Conservation (phyloP, 2,888 invertebrate species). For the Iselma pallidipennis region DNA sequence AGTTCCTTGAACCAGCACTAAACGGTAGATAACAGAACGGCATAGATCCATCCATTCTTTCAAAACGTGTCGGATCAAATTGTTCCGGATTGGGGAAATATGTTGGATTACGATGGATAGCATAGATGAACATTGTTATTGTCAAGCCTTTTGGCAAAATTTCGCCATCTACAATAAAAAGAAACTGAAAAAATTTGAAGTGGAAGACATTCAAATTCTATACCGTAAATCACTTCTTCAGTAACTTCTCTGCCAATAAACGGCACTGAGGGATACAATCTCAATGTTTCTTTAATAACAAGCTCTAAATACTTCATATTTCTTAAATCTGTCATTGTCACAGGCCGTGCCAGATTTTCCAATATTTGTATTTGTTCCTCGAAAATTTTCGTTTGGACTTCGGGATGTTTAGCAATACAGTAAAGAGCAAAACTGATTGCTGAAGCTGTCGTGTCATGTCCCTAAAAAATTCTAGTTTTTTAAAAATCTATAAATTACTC, state of each 20-base stretch:
- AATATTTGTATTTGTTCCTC: conserved; percentile 33
- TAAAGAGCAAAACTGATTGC: conserved; percentile 57
- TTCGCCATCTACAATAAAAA: conserved; percentile 31
- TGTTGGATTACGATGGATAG: conserved; percentile 58
- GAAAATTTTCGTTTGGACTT: conserved; percentile 45
- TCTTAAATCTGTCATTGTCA: conserved; percentile 26
- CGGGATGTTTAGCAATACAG: conserved; percentile 53
- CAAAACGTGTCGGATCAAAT: conserved; percentile 62
- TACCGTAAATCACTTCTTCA: conserved; percentile 49
- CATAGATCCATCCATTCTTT: conserved; percentile 50
- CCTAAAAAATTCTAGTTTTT: conserved; percentile 41
- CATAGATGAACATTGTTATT: conserved; percentile 54
- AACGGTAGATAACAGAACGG: conserved; percentile 64
- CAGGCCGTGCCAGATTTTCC: conserved; percentile 14
- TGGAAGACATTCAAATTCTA: background rate
- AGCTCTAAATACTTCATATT: conserved; percentile 37
- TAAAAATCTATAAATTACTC: background rate
- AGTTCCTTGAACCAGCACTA: conserved; percentile 68
- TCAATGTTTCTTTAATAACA: conserved; percentile 42
- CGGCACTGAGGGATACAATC: conserved; percentile 60
- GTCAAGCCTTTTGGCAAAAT: conserved; percentile 51
- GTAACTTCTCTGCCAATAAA: conserved; percentile 54
- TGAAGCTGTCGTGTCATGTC: conserved; percentile 58
- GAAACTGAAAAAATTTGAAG: background rate
- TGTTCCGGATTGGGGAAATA: conserved; percentile 60